These are phyloP conservation scores for Oryzias dopingdopingensis DNA, from an alignment of 2,797 vertebrate genomes.

Conservation along the genomic window DNA sequence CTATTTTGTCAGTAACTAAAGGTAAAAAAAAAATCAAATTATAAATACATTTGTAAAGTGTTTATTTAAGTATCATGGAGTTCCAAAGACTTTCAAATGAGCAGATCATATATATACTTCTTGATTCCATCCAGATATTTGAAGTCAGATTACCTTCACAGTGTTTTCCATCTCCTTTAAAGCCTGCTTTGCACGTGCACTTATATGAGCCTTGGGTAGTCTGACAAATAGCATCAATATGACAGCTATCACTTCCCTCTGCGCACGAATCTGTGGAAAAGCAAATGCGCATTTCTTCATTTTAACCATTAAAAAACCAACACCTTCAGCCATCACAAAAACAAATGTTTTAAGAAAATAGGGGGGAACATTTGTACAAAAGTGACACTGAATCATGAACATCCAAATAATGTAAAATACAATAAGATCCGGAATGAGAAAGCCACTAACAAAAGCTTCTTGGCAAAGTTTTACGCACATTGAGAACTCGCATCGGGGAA, in stretches of 20 bases:
- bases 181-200: conserved; percentile 93
- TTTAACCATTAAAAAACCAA: conserved; percentile 10
- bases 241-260: conserved; percentile 90
- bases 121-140: too few relatives aligned
- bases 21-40: too few relatives aligned
- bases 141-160: conserved; percentile 83
- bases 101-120: too few relatives aligned
- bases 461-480: neutral
- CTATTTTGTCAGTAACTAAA: neutral
- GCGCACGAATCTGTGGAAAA: conserved; percentile 86
- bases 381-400: neutral
- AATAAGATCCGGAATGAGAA: neutral
- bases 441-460: neutral
- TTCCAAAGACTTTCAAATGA: too few relatives aligned
- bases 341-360: neutral
- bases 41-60: too few relatives aligned
- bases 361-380: neutral
- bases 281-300: conserved; percentile 16
- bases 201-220: conserved; percentile 90
- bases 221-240: conserved; percentile 94
- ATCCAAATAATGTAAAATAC: neutral
- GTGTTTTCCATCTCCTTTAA: conserved; percentile 88
- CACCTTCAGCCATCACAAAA: too few relatives aligned
- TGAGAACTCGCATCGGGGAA: neutral
- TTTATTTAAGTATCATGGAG: too few relatives aligned